A percentile compares a stretch with the other conserved stretches of the same genome.
Evolutionary conservation across 2,888 invertebrate genomes (phyloP).

Genomic region (Steinernema hermaphroditum): DNA sequence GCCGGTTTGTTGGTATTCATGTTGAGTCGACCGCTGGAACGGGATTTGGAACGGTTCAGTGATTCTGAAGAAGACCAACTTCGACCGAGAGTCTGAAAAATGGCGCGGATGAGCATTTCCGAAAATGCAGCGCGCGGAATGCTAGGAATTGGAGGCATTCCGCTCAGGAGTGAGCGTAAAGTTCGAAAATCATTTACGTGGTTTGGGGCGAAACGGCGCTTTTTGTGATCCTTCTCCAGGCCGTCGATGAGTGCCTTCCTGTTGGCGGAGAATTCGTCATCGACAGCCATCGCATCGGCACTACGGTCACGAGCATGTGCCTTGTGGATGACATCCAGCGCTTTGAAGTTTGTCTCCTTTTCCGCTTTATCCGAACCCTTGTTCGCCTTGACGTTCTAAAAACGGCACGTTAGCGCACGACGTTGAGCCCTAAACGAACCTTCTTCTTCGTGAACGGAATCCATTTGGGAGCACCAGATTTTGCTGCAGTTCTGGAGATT

Average conservation of each 20-base stretch:
- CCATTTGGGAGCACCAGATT: slow-evolving; percentile 47
- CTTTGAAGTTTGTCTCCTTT: not conserved
- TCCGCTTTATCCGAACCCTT: not conserved
- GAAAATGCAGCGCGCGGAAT: too few relatives aligned
- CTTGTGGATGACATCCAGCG: slow-evolving; percentile 2
- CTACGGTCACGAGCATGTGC: not conserved
- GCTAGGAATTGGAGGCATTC: not conserved
- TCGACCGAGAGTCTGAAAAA: slow-evolving; percentile 13
- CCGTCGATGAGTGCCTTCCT: slow-evolving; percentile 11
- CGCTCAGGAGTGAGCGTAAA: not conserved
- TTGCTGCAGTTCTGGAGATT: not conserved
- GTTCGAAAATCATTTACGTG: not conserved
- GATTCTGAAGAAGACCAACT: slow-evolving; percentile 19
- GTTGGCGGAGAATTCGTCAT: not conserved
- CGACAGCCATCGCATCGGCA: not conserved
- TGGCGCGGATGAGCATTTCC: too few relatives aligned
- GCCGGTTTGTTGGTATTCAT: too few relatives aligned
- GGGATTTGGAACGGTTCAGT: not conserved
- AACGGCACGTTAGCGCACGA: not conserved
- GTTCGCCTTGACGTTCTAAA: not conserved
- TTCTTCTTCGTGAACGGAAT: slow-evolving; percentile 45
- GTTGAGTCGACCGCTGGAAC: not conserved
- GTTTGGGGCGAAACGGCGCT: too few relatives aligned
- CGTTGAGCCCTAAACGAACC: not conserved
- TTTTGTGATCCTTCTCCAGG: not conserved